These are phyloP conservation scores for Watsonalla cultraria DNA, from an alignment of 2,888 invertebrate species.

Conservation along the genomic window DNA sequence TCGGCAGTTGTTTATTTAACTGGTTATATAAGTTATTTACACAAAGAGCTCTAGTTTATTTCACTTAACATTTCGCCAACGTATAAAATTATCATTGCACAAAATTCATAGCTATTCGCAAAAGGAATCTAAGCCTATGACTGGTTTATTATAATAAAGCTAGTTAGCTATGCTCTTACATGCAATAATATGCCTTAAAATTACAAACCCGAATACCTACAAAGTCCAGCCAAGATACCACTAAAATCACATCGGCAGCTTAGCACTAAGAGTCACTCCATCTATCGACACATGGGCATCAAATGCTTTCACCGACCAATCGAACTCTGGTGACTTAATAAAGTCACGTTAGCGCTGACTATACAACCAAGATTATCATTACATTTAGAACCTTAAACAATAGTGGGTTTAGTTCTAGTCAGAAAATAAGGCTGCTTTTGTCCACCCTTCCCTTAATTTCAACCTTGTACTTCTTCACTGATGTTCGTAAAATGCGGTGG, in stretches of 20 bases:
- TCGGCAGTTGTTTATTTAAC: constrained; percentile 27
- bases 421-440: too few relatives aligned
- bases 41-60: constrained; percentile 12
- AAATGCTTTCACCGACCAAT: background rate
- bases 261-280: background rate
- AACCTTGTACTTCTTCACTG: too few relatives aligned
- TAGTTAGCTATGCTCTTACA: background rate
- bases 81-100: background rate
- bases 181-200: background rate
- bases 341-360: too few relatives aligned
- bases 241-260: background rate
- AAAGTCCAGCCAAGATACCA: background rate
- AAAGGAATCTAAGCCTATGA: background rate
- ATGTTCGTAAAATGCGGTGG: too few relatives aligned
- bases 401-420: too few relatives aligned
- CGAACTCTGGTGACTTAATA: too few relatives aligned
- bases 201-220: background rate
- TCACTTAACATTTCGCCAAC: background rate
- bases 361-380: too few relatives aligned
- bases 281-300: background rate
- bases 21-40: constrained; percentile 20
- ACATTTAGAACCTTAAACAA: too few relatives aligned
- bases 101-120: background rate
- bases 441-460: too few relatives aligned
- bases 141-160: background rate